Evolutionary conservation across 2,113 vertebrate species (phyloP).

Genomic region (Nyctibius bracteatus): DNA sequence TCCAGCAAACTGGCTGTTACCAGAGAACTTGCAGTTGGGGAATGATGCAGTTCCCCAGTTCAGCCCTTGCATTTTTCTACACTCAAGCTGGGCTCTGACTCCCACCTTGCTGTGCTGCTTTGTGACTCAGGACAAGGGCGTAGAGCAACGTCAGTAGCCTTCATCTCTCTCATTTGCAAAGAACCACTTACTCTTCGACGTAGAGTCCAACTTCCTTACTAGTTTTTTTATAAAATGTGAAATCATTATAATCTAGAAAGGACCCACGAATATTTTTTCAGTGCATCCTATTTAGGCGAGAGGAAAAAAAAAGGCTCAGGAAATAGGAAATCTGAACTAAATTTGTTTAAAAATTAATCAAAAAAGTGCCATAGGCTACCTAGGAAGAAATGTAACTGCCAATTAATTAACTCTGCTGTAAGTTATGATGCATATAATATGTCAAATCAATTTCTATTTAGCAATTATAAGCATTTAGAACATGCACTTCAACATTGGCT

Average conservation of each 20-base stretch:
- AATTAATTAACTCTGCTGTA: slow-evolving; percentile 64
- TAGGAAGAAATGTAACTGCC: slow-evolving; percentile 42
- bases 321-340: slow-evolving; percentile 26
- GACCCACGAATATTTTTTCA: background rate
- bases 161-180: background rate
- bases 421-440: slow-evolving; percentile 53
- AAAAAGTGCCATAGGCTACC: slow-evolving; percentile 31
- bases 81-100: background rate
- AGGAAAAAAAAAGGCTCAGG: background rate
- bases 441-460: slow-evolving; percentile 44
- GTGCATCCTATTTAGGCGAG: background rate
- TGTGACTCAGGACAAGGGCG: background rate
- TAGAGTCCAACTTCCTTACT: background rate
- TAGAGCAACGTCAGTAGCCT: background rate
- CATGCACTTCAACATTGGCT: slow-evolving; percentile 9
- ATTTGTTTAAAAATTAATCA: slow-evolving; percentile 58
- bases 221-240: background rate
- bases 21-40: background rate
- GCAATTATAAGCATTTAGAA: slow-evolving; percentile 52
- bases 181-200: background rate
- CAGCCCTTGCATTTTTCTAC: background rate
- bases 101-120: background rate
- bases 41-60: background rate
- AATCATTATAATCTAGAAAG: background rate
- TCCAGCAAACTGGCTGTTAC: background rate